Conservation (phyloP, 2,797 vertebrate species). For the Sebastes iracundus region DNA sequence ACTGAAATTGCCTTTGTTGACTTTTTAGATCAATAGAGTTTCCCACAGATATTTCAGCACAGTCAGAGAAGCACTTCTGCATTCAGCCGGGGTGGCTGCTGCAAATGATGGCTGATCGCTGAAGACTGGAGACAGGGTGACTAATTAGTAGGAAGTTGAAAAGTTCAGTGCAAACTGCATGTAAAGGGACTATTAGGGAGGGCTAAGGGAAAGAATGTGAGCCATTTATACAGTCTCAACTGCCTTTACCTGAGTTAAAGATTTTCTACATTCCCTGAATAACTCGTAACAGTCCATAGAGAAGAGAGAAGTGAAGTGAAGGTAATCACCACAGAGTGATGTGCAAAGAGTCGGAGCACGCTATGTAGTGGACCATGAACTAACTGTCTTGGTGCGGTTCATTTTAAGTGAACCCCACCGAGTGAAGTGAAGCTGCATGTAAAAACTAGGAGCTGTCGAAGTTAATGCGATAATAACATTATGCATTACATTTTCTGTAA, state of each 20-base stretch:
- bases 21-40: slow-evolving; percentile 10
- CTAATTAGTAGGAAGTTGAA: slow-evolving; percentile 63
- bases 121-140: slow-evolving; percentile 26
- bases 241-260: slow-evolving; percentile 46
- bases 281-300: slow-evolving; percentile 8
- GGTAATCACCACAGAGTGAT: background rate
- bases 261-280: slow-evolving; percentile 38
- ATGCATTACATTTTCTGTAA: too few relatives aligned
- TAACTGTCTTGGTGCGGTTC: background rate
- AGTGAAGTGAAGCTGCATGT: too few relatives aligned
- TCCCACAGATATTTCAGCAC: slow-evolving; percentile 4
- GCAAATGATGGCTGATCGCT: slow-evolving; percentile 25
- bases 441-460: too few relatives aligned
- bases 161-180: slow-evolving; percentile 46
- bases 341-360: background rate
- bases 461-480: too few relatives aligned
- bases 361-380: background rate
- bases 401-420: background rate
- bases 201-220: slow-evolving; percentile 10
- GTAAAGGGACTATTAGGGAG: slow-evolving; percentile 25
- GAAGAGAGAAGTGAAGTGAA: slow-evolving; percentile 1
- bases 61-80: background rate
- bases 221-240: slow-evolving; percentile 35
- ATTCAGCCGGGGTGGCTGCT: background rate
- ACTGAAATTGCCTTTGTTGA: slow-evolving; percentile 18